Base-by-base conservation (phyloP, 2,113 vertebrate genomes). In the Manacus vitellinus region DNA sequence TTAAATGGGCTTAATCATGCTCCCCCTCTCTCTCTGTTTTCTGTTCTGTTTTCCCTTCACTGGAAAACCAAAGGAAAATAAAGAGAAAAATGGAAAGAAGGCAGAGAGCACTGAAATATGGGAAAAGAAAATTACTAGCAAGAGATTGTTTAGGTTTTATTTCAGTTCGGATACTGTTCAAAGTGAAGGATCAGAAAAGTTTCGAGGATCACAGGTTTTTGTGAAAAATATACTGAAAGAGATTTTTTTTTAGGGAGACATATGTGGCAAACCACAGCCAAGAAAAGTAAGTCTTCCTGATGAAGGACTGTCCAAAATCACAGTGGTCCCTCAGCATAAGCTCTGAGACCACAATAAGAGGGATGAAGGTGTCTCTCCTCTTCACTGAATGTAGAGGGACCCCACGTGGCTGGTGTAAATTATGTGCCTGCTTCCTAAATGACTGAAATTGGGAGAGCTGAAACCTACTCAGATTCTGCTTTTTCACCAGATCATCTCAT, bases 321-420 rank as follows among this genome's bases (percentile, higher is more conserved):
- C 37, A 55, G 59, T 41, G 47, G 39, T 21, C 46, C 24, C 43
- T 83, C 71, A 46, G 30, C 31, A 5, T n/a, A 21, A 85, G 14
- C 33, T 58, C 58, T 44, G 55, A 80, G 75, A 89, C 63, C 39
- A 65, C 47, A 65, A 0, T 31, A 24, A 84, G 47, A 67, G 61
- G 52, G 43, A 67, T 59, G 80, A 88, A 95, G 73, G 80, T 86
- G 72, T 63, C 33, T 88, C 13, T 94, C 51, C 23, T 83, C 27
- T 94, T 37, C 88, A 77, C 95, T 96, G 96, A 96, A 91, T 95
- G 65, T 18, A 95, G 95, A 82, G 95, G 93, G 93, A 97, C 96
- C 89, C 95, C 94, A 95, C 31, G 84, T 92, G 96, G 96, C 80
- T 95, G 86, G 56, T 81, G 55, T 20, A 89, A 61, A 92, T 70